Evolutionary conservation across 2,113 vertebrate genomes (phyloP).

Genomic region (Cheirogaleus medius): DNA sequence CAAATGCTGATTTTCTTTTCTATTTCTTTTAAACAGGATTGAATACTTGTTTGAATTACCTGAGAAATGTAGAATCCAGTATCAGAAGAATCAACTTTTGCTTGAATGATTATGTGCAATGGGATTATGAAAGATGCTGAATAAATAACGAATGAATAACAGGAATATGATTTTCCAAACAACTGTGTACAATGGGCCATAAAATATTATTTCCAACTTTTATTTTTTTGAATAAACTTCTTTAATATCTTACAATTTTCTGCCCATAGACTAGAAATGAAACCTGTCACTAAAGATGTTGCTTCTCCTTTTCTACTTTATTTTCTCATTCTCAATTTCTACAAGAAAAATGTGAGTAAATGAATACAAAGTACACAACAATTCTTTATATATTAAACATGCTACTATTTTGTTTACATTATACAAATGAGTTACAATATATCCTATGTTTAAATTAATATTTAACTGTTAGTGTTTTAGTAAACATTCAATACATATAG

Average conservation of each 20-base stretch:
- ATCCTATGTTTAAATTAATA: neutral
- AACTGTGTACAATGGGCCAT: neutral
- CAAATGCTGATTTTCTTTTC: neutral
- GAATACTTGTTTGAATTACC: neutral
- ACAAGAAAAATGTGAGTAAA: neutral
- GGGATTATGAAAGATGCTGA: neutral
- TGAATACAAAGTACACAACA: neutral
- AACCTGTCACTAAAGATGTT: neutral
- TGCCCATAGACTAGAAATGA: neutral
- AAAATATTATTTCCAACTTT: neutral
- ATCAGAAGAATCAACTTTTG: conserved; percentile 31
- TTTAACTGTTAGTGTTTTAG: neutral
- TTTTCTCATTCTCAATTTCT: neutral
- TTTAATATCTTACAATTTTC: neutral
- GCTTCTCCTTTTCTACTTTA: neutral
- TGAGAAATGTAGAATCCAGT: neutral
- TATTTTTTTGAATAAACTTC: conserved; percentile 11
- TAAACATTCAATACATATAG: neutral
- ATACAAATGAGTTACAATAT: neutral
- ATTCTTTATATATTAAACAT: neutral
- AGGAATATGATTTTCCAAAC: conserved; percentile 49
- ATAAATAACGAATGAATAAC: conserved; percentile 50
- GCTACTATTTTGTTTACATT: neutral
- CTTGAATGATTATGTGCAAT: conserved; percentile 11
- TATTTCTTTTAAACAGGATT: neutral